Evolutionary conservation across 2,113 vertebrate genomes (phyloP).

Genomic region (Ciconia boyciana): DNA sequence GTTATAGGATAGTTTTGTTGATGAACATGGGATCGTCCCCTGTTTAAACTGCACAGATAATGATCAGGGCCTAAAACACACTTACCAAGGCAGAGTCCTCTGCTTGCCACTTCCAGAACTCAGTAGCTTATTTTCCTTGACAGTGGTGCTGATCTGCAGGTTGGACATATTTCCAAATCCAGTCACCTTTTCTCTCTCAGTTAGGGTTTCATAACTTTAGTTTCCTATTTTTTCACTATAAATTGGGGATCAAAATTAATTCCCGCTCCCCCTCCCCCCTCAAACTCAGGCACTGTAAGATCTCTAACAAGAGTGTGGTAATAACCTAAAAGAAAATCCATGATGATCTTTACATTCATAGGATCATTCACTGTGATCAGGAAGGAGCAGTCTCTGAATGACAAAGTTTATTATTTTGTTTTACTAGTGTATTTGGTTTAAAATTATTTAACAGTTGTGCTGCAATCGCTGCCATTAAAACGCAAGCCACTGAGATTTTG

Average conservation of each 20-base stretch:
- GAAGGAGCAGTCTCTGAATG: neutral
- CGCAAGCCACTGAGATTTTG: neutral
- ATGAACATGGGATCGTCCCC: neutral
- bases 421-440: neutral
- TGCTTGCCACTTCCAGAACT: neutral
- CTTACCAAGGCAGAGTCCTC: neutral
- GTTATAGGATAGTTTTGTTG: neutral
- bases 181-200: neutral
- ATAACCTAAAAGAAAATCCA: neutral
- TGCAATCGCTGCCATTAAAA: neutral
- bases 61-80: neutral
- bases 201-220: neutral
- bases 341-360: neutral
- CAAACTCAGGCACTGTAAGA: neutral
- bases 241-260: neutral
- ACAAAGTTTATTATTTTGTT: neutral
- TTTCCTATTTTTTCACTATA: neutral
- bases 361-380: neutral
- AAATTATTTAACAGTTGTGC: neutral
- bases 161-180: neutral
- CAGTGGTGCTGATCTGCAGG: neutral
- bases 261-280: no score
- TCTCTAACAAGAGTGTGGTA: neutral
- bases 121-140: neutral
- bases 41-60: neutral